These are phyloP conservation scores for Zaprionus nigranus DNA, from an alignment of 1,140 invertebrate species.

Conservation along the genomic window DNA sequence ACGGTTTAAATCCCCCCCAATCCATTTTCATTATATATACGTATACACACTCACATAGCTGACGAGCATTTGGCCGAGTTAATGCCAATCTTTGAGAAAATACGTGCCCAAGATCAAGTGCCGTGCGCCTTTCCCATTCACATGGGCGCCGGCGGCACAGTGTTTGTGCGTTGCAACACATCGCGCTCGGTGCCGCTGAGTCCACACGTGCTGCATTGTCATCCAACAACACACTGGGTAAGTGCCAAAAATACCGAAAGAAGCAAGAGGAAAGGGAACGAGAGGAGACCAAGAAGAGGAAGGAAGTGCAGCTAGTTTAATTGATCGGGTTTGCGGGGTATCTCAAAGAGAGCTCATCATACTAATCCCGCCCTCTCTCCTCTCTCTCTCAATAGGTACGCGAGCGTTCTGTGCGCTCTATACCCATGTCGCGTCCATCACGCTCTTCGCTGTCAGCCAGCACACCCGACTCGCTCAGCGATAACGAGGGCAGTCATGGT, in stretches of 20 bases:
- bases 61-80: constrained; percentile 96
- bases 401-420: constrained; percentile 93
- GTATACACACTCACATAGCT: constrained; percentile 87
- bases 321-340: constrained; percentile 22
- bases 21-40: constrained; percentile 12
- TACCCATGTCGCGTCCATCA: constrained; percentile 91
- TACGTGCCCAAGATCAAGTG: constrained; percentile 93
- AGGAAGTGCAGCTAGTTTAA: background rate
- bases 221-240: constrained; percentile 89
- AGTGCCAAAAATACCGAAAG: constrained; percentile 44
- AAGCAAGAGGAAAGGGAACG: constrained; percentile 5
- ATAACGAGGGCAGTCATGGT: constrained; percentile 91
- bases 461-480: constrained; percentile 94
- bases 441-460: constrained; percentile 91
- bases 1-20: background rate
- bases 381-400: constrained; percentile 88
- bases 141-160: constrained; percentile 87
- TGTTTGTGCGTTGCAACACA: constrained; percentile 84
- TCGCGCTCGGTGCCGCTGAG: constrained; percentile 84
- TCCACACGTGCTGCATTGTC: constrained; percentile 84
- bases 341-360: background rate
- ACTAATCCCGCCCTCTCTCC: background rate
- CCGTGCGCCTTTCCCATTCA: constrained; percentile 94
- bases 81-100: constrained; percentile 96
- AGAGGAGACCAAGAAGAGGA: background rate